These are phyloP conservation scores for Tretioscincus oriximinensis DNA, from an alignment of 2,113 vertebrate genomes.

Conservation along the genomic window DNA sequence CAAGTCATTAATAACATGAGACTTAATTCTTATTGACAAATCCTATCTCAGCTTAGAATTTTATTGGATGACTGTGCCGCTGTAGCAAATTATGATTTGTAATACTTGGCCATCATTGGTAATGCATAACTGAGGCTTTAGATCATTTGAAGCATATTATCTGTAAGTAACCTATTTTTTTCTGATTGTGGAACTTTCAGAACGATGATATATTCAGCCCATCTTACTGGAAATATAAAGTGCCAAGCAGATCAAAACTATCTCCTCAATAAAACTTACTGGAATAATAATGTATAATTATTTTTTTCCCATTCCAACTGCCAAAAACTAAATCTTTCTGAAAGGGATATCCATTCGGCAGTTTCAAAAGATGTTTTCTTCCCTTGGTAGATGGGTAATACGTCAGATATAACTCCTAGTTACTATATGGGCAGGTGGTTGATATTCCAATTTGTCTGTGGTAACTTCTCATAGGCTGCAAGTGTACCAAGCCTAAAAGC, in stretches of 20 bases:
- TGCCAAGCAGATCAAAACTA: constrained; percentile 8
- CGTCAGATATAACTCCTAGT: too few relatives aligned
- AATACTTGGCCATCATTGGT: constrained; percentile 16
- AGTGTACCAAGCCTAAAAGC: too few relatives aligned
- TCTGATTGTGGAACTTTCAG: constrained; percentile 4
- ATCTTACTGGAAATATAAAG: constrained; percentile 29
- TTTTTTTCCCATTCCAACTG: not conserved
- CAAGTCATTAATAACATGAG: constrained; percentile 32
- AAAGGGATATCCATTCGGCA: not conserved
- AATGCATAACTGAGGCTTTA: constrained; percentile 27
- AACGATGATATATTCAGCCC: constrained; percentile 14
- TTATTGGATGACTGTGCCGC: constrained; percentile 6
- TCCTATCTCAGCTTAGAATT: constrained; percentile 1
- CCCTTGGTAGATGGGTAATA: too few relatives aligned
- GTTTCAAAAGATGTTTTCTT: not conserved
- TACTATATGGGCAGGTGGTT: too few relatives aligned
- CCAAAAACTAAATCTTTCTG: not conserved
- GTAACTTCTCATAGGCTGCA: too few relatives aligned
- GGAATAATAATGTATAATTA: constrained; percentile 10
- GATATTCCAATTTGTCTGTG: too few relatives aligned
- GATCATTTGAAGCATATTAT: constrained; percentile 9
- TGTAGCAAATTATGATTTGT: constrained; percentile 6
- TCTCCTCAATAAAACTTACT: constrained; percentile 2
- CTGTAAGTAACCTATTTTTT: constrained; percentile 11
- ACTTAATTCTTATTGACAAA: constrained; percentile 20